A percentile compares a stretch with the other conserved stretches of the same genome.
These are phyloP conservation scores for Pipistrellus kuhlii DNA, from an alignment of 2,797 vertebrate genomes.

Conservation along the genomic window DNA sequence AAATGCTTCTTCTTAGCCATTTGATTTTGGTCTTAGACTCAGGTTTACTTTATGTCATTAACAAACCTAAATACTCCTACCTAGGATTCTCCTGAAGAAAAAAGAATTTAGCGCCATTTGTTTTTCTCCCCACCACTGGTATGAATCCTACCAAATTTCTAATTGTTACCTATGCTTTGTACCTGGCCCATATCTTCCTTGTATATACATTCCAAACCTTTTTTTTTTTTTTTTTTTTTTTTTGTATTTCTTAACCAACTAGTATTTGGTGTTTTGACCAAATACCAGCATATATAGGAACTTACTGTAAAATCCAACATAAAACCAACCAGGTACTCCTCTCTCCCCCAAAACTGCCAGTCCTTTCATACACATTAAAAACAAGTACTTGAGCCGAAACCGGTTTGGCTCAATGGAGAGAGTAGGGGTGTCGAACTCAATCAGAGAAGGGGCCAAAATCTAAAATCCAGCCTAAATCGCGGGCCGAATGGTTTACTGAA, in stretches of 20 bases:
- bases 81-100: background rate
- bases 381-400: background rate
- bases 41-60: background rate
- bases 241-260: background rate
- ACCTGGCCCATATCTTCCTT: background rate
- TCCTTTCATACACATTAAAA: background rate
- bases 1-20: background rate
- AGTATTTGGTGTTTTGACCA: slow-evolving; percentile 3
- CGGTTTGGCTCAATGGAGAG: no score
- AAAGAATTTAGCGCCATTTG: background rate
- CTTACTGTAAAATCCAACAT: background rate
- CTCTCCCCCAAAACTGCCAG: background rate
- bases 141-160: background rate
- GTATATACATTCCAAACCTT: background rate
- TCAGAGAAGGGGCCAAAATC: no score
- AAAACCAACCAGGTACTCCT: background rate
- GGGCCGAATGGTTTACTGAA: no score
- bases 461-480: no score
- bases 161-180: background rate
- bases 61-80: background rate
- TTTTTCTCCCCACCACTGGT: background rate
- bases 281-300: background rate
- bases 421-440: no score
- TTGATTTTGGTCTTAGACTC: background rate
- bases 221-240: background rate